Percentiles rank a stretch among this genome's conserved stretches.
phyloP scores from a whole-genome alignment of 2,113 vertebrate genomes.

The Archilochus colubris region DNA sequence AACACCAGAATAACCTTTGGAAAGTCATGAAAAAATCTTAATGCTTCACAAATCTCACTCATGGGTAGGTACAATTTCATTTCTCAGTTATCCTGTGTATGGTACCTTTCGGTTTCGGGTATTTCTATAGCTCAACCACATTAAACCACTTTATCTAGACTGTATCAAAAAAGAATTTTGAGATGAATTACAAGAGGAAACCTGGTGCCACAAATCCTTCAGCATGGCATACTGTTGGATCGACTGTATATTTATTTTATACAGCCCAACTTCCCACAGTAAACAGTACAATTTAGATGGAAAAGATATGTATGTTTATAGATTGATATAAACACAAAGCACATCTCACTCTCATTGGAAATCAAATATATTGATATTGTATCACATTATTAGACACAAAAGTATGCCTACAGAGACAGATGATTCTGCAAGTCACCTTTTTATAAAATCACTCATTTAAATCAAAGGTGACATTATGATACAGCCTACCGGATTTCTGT shows the following conservation, averaged over 20 bases:
- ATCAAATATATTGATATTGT: neutral
- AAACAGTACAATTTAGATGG: neutral
- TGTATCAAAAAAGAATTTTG: neutral
- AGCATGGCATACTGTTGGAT: neutral
- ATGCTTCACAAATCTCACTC: neutral
- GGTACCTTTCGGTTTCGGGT: neutral
- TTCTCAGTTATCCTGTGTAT: accelerated
- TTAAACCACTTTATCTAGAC: neutral
- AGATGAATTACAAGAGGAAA: neutral
- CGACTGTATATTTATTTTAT: neutral
- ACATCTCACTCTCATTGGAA: neutral
- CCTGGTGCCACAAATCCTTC: neutral
- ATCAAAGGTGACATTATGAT: neutral
- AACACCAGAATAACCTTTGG: neutral
- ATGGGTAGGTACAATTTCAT: accelerated
- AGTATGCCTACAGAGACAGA: neutral
- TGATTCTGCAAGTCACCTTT: neutral
- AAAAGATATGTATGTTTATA: neutral
- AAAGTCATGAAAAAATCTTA: neutral
- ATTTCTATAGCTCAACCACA: neutral
- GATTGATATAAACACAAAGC: neutral
- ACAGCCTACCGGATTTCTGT: neutral
- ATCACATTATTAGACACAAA: neutral
- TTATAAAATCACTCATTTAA: constrained; percentile 6
- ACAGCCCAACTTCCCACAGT: neutral